A percentile compares a stretch with the other conserved stretches of the same genome.
Evolutionary conservation across 2,113 vertebrate species (phyloP).

Genomic region (Eurystomus gularis): DNA sequence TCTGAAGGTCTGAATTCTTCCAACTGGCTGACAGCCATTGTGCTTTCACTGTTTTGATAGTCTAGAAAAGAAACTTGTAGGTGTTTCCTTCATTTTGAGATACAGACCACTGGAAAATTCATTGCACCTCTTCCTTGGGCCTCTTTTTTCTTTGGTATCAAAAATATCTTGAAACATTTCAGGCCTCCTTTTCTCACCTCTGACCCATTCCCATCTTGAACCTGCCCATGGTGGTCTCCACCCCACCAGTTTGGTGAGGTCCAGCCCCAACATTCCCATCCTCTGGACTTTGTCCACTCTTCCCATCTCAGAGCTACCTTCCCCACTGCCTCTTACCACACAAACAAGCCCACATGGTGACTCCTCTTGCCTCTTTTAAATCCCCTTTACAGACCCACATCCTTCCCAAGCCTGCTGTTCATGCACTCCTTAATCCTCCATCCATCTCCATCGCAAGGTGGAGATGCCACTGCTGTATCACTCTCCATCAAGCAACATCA

Average conservation of each 20-base stretch:
- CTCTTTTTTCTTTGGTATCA: not conserved
- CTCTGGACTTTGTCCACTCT: not conserved
- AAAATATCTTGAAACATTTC: not conserved
- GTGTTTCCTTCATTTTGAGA: not conserved
- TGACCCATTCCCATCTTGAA: not conserved
- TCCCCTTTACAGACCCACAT: rapidly evolving
- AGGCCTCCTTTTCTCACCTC: not conserved
- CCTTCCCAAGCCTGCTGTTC: not conserved
- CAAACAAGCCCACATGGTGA: not conserved
- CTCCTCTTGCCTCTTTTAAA: not conserved
- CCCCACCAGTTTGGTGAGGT: not conserved
- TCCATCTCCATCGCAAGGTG: not conserved
- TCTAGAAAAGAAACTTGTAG: too few species aligned
- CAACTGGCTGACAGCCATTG: not conserved
- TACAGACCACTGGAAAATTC: not conserved
- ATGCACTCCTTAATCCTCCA: not conserved
- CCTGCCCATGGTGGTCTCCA: not conserved
- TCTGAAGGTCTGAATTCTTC: not conserved
- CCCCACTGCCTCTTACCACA: not conserved
- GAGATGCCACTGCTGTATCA: not conserved
- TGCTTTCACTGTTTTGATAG: not conserved
- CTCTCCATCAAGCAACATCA: not conserved
- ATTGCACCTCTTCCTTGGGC: not conserved
- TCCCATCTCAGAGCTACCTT: not conserved
- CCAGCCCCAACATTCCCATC: not conserved